Evolutionary conservation across 2,888 invertebrate species (phyloP), one percentile per base, ranked within the genome.

Genomic region (Torymus tubicola): DNA sequence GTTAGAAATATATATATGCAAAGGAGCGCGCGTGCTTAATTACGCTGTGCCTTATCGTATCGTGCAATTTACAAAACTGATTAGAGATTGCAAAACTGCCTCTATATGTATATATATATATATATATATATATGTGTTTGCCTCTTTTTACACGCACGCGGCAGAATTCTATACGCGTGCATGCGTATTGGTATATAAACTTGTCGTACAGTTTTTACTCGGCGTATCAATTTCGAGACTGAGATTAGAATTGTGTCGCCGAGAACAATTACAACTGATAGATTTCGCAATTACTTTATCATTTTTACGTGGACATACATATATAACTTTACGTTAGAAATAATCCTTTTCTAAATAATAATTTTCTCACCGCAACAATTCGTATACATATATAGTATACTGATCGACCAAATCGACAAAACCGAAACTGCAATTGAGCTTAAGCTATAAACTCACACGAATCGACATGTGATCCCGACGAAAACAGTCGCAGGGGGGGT

Each of bases 31-130:
- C 52, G 67, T 13, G 52, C 58, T 68, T 60, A 75, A 75, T 75
- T 58, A 50, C 74, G 24, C 16, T 52, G 50, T 13, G 57, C 16
- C 58, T 67, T 78, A 78, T 78, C 73, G 78, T 8, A 14, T 65
- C 61, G 68, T 24, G n/a, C 61, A 55, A 73, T 78, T 73, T 73
- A 61, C 16, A 75, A 71, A 75, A 64, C 74, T 58, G 60, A 80
- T 80, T 75, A 57, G 73, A 18, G 52, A 58, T 71, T 65, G 58
- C 52, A 58, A 78, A 78, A 72, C 42, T 1, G 1, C 42, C 8
- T 21, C 42, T 53, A 68, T n/a, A 42, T 55, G n/a, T 1, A 21
- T 21, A 2, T 77, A 8, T 8, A 8, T 8, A 8, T 42, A 42
- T 55, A 12, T 1, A 21, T 21, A 2, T 77, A 8, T 8, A 8